Conservation (phyloP, 2,888 invertebrate genomes). For the Scaptomyza parva region DNA sequence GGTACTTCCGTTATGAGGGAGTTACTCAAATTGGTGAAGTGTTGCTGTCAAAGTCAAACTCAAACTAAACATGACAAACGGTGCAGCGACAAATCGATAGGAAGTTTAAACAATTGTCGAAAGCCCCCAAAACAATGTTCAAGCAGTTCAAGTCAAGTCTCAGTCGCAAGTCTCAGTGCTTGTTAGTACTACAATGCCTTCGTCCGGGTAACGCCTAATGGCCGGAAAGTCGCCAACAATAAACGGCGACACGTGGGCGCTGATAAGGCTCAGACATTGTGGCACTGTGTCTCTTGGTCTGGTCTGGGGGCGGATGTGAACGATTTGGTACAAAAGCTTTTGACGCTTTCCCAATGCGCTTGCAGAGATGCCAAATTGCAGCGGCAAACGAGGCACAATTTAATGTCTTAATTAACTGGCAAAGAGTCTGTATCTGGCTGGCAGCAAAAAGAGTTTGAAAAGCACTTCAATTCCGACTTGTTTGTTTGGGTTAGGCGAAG, state of each 20-base stretch:
- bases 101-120: constrained; percentile 64
- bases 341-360: constrained; percentile 49
- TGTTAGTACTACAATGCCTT: too few relatives aligned
- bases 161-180: too few relatives aligned
- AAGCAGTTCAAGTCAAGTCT: background rate
- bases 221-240: constrained; percentile 73
- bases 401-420: constrained; percentile 79
- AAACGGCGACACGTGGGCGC: constrained; percentile 75
- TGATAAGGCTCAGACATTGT: constrained; percentile 55
- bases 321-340: constrained; percentile 68
- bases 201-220: constrained; percentile 64
- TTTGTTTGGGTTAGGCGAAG: constrained; percentile 26
- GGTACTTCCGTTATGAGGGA: constrained; percentile 56
- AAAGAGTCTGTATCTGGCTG: too few relatives aligned
- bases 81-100: constrained; percentile 45
- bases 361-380: constrained; percentile 56
- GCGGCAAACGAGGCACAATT: constrained; percentile 52
- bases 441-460: background rate
- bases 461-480: constrained; percentile 30
- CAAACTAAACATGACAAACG: constrained; percentile 49
- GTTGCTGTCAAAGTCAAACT: constrained; percentile 52
- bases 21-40: constrained; percentile 29
- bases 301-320: constrained; percentile 75
- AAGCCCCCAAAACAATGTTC: constrained; percentile 5
- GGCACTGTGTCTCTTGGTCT: background rate